Conservation (phyloP, 2,797 vertebrate genomes). For the Argyrosomus regius region DNA sequence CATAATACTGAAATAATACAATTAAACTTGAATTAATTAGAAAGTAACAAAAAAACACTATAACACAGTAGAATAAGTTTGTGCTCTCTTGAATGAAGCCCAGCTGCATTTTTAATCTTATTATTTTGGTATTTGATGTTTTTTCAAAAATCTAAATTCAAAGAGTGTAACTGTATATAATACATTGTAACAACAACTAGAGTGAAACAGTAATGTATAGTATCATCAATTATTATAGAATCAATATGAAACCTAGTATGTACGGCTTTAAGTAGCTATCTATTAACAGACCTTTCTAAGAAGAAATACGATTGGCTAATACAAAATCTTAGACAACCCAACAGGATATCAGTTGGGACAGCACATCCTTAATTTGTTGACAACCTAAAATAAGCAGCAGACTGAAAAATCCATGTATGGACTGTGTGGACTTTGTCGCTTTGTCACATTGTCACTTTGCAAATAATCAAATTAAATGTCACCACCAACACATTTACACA, state of each 20-base stretch:
- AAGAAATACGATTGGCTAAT: background rate
- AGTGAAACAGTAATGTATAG: background rate
- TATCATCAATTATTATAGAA: background rate
- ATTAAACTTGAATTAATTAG: background rate
- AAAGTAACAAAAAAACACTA: background rate
- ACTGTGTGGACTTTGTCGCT: slow-evolving; percentile 22
- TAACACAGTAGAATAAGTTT: background rate
- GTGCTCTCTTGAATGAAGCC: background rate
- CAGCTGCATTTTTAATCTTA: background rate
- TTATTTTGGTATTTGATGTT: background rate
- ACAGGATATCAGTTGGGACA: slow-evolving; percentile 26
- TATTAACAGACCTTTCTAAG: background rate
- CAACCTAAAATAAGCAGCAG: slow-evolving; percentile 71
- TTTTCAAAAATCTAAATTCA: background rate
- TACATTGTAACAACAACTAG: background rate
- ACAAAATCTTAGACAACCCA: slow-evolving; percentile 15
- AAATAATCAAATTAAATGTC: slow-evolving; percentile 39
- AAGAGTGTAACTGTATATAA: background rate
- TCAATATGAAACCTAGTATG: background rate
- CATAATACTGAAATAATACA: background rate
- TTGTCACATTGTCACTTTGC: slow-evolving; percentile 33
- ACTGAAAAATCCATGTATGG: slow-evolving; percentile 64
- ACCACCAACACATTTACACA: background rate
- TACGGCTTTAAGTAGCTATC: background rate
- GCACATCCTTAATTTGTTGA: slow-evolving; percentile 43